Conservation (phyloP, 2,888 invertebrate species). For the Nysson spinosus region DNA sequence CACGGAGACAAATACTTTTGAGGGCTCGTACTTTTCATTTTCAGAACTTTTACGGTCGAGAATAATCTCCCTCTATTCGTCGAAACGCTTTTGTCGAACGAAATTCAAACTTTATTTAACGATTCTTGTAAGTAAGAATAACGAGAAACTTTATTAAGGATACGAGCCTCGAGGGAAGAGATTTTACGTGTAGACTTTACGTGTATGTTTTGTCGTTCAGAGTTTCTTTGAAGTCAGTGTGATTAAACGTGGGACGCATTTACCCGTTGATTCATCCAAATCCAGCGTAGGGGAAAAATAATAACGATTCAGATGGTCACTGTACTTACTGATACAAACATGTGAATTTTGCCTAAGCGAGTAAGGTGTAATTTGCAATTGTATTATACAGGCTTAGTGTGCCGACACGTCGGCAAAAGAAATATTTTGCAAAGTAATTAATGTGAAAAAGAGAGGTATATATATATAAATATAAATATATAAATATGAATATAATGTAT, state of each 20-base stretch:
- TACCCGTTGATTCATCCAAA: slow-evolving; percentile 17
- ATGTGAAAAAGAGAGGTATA: slow-evolving; percentile 58
- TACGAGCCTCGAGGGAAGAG: not conserved
- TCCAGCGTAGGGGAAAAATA: slow-evolving; percentile 6
- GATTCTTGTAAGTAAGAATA: slow-evolving; percentile 8
- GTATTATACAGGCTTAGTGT: slow-evolving; percentile 71
- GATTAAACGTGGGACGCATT: slow-evolving; percentile 9
- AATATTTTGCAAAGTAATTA: slow-evolving; percentile 70
- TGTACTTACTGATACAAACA: slow-evolving; percentile 70
- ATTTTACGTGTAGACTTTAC: slow-evolving; percentile 18
- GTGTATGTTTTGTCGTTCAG: slow-evolving; percentile 23
- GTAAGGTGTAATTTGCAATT: slow-evolving; percentile 63
- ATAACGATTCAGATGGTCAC: slow-evolving; percentile 59
- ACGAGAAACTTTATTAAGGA: not conserved
- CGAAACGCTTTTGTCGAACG: slow-evolving; percentile 10
- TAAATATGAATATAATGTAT: slow-evolving; percentile 60
- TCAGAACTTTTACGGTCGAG: slow-evolving; percentile 2
- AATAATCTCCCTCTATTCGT: slow-evolving; percentile 14
- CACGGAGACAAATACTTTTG: slow-evolving; percentile 3
- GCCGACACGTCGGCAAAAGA: slow-evolving; percentile 63
- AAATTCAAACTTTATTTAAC: slow-evolving; percentile 8
- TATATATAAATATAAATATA: slow-evolving; percentile 56
- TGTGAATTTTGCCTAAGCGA: slow-evolving; percentile 67
- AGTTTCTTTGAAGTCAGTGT: slow-evolving; percentile 22
- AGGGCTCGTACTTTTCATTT: slow-evolving; percentile 24